Percentiles rank a stretch among this genome's conserved stretches.
Evolutionary conservation across 64 coral and sea anemone genomes (phyloP).

Genomic region (Platygyra sinensis): DNA sequence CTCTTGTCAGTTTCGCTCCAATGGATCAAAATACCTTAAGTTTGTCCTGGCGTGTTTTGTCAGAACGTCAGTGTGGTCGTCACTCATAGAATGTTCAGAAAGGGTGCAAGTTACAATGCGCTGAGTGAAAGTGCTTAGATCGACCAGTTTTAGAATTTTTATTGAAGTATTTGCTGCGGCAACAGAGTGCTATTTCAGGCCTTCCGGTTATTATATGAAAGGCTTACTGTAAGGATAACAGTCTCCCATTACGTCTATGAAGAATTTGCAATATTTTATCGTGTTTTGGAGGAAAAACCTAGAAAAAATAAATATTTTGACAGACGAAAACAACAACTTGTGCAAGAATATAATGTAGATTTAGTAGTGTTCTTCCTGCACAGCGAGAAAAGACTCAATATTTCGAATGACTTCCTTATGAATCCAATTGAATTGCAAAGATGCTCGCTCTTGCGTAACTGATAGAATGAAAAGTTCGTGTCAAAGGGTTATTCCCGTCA

Average conservation of each 20-base stretch:
- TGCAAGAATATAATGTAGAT: not conserved
- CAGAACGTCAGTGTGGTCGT: not conserved
- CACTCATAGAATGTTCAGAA: not conserved
- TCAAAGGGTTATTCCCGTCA: slow-evolving; percentile 32
- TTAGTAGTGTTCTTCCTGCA: not conserved
- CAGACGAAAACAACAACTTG: not conserved
- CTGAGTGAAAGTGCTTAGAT: not conserved
- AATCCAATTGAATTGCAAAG: not conserved
- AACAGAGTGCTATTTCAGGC: not conserved
- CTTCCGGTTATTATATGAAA: not conserved
- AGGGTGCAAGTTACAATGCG: not conserved
- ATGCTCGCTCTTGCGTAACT: slow-evolving; percentile 13
- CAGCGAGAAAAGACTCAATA: not conserved
- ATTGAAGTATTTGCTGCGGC: not conserved
- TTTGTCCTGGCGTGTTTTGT: not conserved
- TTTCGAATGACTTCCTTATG: not conserved
- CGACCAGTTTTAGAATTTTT: not conserved
- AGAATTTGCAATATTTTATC: not conserved
- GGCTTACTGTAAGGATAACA: not conserved
- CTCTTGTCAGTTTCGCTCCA: not conserved
- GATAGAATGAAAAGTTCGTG: not conserved
- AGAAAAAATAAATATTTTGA: not conserved
- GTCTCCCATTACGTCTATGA: not conserved
- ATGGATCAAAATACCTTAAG: not conserved
- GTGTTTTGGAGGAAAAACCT: not conserved